phyloP scores from a whole-genome alignment of 1,140 invertebrate species.

The Cryptotermes secundus region DNA sequence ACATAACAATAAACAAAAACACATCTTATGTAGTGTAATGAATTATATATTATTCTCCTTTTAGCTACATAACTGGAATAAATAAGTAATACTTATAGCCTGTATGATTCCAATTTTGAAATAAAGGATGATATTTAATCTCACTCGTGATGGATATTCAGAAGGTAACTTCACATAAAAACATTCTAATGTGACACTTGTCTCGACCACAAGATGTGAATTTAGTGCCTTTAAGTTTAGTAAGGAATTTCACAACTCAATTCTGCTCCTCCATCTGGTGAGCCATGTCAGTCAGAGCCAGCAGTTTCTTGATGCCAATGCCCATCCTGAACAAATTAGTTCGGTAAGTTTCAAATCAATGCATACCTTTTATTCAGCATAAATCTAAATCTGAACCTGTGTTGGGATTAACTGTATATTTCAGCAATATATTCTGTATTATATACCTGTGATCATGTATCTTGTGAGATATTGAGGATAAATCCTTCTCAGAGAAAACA shows the following conservation, averaged over 20 bases:
- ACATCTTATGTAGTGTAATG: too few species aligned
- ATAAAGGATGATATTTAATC: background rate
- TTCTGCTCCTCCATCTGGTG: conserved; percentile 80
- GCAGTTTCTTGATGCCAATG: conserved; percentile 93
- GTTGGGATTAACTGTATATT: too few species aligned
- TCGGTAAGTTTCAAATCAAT: background rate
- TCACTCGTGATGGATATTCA: background rate
- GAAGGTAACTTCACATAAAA: background rate
- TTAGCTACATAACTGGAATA: background rate
- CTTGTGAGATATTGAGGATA: conserved; percentile 72
- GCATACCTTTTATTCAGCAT: too few species aligned
- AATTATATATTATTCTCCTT: background rate
- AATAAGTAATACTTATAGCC: background rate
- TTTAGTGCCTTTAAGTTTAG: conserved; percentile 72
- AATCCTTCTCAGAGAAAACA: conserved; percentile 76
- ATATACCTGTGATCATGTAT: conserved; percentile 72
- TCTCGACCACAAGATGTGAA: background rate
- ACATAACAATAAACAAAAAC: too few species aligned
- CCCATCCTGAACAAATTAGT: conserved; percentile 70
- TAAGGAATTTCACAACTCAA: conserved; percentile 83
- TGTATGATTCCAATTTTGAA: background rate
- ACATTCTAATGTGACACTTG: background rate
- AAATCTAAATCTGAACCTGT: background rate
- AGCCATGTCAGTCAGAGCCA: conserved; percentile 87
- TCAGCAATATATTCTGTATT: too few species aligned